A percentile compares a stretch with the other conserved stretches of the same genome.
Conservation (phyloP, 1,140 invertebrate species). For the Pseudachorutes palmiensis region DNA sequence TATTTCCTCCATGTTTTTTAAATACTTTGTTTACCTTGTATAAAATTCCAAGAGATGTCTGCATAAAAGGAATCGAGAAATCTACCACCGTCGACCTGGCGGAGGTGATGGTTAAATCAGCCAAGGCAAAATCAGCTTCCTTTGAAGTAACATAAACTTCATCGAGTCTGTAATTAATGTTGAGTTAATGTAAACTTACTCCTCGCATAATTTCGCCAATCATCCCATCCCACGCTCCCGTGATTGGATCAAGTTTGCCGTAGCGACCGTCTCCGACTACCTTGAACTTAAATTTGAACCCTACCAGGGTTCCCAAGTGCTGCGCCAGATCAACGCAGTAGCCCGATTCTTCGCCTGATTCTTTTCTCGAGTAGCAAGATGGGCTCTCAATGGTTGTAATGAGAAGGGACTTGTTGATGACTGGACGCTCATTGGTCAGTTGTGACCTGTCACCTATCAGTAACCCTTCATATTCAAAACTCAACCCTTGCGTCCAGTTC, state of each 20-base stretch:
- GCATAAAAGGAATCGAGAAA: slow-evolving; percentile 34
- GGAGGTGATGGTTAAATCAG: slow-evolving; percentile 35
- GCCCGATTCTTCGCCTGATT: slow-evolving; percentile 28
- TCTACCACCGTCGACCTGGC: slow-evolving; percentile 31
- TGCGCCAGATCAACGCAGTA: slow-evolving; percentile 34
- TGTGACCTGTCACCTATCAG: slow-evolving; percentile 25
- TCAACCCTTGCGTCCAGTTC: slow-evolving; percentile 34
- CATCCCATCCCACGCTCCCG: slow-evolving; percentile 36
- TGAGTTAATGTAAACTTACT: slow-evolving; percentile 23
- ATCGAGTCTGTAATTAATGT: too few relatives aligned
- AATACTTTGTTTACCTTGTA: slow-evolving; percentile 35
- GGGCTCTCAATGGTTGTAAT: slow-evolving; percentile 31
- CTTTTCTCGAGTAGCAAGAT: slow-evolving; percentile 15
- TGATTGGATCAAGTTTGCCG: slow-evolving; percentile 28
- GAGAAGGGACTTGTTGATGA: slow-evolving; percentile 36
- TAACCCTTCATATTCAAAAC: slow-evolving; percentile 28
- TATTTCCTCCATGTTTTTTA: slow-evolving; percentile 5
- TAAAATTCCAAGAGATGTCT: slow-evolving; percentile 34
- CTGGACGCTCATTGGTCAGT: slow-evolving; percentile 32
- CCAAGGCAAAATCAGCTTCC: slow-evolving; percentile 36
- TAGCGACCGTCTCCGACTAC: slow-evolving; percentile 30
- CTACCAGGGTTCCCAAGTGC: slow-evolving; percentile 28
- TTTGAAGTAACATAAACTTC: slow-evolving; percentile 28
- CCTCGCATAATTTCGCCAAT: slow-evolving; percentile 35
- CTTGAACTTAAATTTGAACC: slow-evolving; percentile 35